A percentile compares a stretch with the other conserved stretches of the same genome.
Evolutionary conservation across 2,888 invertebrate species (phyloP).

Genomic region (Sminthurinus aureus): DNA sequence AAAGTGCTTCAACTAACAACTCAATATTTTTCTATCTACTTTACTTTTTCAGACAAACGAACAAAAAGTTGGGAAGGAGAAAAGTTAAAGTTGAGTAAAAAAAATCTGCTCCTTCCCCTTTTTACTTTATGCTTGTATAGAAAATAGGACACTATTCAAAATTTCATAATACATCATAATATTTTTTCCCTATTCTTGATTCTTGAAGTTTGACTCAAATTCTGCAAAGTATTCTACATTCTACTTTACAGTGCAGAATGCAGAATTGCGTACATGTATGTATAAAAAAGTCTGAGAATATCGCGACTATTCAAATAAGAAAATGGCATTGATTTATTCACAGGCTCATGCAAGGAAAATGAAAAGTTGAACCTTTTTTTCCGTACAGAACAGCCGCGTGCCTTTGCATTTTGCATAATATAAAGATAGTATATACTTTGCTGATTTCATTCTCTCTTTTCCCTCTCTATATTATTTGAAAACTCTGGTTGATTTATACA

Average conservation of each 20-base stretch:
- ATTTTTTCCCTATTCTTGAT: not conserved
- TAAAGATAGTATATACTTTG: not conserved
- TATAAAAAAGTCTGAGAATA: not conserved
- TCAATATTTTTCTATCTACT: too few species aligned
- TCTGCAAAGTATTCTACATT: not conserved
- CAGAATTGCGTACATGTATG: not conserved
- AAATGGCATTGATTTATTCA: conserved; percentile 33
- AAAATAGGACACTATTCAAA: not conserved
- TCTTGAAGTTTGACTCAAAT: not conserved
- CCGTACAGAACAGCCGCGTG: not conserved
- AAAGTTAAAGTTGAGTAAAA: not conserved
- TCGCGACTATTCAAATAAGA: conserved; percentile 23
- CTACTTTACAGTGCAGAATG: not conserved
- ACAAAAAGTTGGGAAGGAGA: not conserved
- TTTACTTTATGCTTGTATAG: not conserved
- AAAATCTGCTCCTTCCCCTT: not conserved
- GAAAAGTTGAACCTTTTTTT: conserved; percentile 14
- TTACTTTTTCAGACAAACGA: not conserved
- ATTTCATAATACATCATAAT: not conserved
- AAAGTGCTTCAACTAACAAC: too few species aligned
- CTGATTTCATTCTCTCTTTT: not conserved
- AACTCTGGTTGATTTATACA: conserved; percentile 2
- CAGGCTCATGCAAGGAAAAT: conserved; percentile 11
- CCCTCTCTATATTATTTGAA: not conserved
- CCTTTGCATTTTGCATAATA: too few species aligned